Evolutionary conservation across 2,113 vertebrate genomes (phyloP).

Genomic region (Lanius collurio): DNA sequence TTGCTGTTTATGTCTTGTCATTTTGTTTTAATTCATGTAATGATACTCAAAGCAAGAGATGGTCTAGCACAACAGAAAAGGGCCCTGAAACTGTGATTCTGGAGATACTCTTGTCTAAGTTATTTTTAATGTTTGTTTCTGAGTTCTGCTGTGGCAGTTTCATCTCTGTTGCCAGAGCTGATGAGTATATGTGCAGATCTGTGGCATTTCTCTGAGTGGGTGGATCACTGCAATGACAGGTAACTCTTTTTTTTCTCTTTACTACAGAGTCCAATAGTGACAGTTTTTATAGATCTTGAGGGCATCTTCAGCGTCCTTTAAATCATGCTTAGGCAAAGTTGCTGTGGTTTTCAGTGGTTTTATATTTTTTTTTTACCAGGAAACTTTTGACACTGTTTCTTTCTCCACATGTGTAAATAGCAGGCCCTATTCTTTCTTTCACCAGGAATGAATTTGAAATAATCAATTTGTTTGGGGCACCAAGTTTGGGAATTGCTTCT

Average conservation of each 20-base stretch:
- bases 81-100: background rate
- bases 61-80: background rate
- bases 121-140: background rate
- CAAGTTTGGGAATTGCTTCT: background rate
- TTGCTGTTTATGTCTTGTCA: background rate
- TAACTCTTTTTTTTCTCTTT: background rate
- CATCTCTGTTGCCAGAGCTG: background rate
- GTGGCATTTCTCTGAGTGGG: conserved; percentile 5
- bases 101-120: background rate
- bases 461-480: background rate
- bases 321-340: background rate
- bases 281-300: background rate
- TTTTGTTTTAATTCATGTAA: background rate
- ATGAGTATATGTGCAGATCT: background rate
- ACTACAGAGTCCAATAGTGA: background rate
- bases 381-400: background rate
- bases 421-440: background rate
- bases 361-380: fast-evolving
- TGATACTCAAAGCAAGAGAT: background rate
- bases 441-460: background rate
- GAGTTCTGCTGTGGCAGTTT: background rate
- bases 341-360: background rate
- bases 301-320: background rate
- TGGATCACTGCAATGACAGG: background rate
- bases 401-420: background rate